Evolutionary conservation across 2,113 vertebrate species (phyloP), one percentile per base, ranked within the genome.

Genomic region (Lota lota): DNA sequence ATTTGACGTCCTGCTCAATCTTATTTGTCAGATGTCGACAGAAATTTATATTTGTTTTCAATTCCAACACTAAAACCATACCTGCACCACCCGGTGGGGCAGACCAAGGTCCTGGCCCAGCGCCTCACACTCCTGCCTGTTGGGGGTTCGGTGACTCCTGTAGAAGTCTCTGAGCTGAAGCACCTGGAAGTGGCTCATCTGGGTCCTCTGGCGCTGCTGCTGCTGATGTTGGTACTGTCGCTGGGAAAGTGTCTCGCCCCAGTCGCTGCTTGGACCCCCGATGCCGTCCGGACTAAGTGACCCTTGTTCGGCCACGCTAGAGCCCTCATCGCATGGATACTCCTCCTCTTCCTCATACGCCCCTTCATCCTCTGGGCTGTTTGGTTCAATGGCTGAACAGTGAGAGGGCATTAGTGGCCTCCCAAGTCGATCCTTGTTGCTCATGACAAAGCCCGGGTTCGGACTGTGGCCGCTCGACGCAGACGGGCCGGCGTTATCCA

Each of bases 71-170:
- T 50, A 0, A 69, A 64, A 21, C 69, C 61, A 64, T 83, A 90
- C 89, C 94, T 98, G 96, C 83, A 98, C 95, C 71, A 98, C 96
- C 87, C 96, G 93, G 91, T 97, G 96, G 93, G 96, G 95, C 88
- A 98, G 93, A 88, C 96, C 97, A 86, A 99, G 92, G 75, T 99
- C 95, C 85, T 95, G 96, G 84, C 95, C 94, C 70, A 99, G 92
- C 75, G 95, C 94, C 87, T 97, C 95, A 87, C 95, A 97, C 91
- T 97, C 95, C 74, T 95, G 92, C 89, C 97, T 95, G 78, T 94
- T 98, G 18, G 97, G 95, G 36, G 95, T 98, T 64, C 88, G 87
- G 78, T 90, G 89, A 68, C 66, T 88, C 75, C 85, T 85, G 77
- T 90, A 90, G 79, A 88, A 89, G 79, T 87, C 85, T 83, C 85